Conservation (phyloP, 1,140 invertebrate genomes). For the Rhagoletis pomonella region DNA sequence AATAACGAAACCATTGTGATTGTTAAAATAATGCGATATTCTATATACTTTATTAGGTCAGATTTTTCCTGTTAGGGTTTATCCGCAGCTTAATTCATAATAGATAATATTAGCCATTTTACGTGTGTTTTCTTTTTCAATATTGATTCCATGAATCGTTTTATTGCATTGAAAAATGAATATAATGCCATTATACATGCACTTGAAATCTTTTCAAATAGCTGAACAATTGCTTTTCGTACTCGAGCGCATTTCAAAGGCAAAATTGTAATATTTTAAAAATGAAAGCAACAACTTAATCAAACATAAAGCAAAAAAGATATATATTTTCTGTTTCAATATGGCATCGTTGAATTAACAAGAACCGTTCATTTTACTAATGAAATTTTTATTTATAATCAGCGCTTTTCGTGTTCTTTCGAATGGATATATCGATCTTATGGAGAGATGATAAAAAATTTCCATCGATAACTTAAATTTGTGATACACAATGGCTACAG, state of each 20-base stretch:
- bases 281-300: background rate
- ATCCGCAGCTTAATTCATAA: no score
- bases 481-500: no score
- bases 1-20: no score
- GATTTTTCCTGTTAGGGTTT: no score
- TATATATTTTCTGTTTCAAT: background rate
- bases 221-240: conserved; percentile 44
- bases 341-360: background rate
- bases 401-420: background rate
- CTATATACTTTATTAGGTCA: no score
- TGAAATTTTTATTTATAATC: background rate
- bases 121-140: background rate
- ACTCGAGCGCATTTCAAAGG: conserved; percentile 26
- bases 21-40: no score
- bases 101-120: no score
- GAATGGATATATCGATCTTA: no score
- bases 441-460: no score
- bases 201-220: conserved; percentile 38
- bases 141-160: background rate
- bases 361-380: background rate
- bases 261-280: conserved; percentile 15
- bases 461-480: no score
- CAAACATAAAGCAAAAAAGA: conserved; percentile 8
- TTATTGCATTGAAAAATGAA: conserved; percentile 35
- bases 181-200: background rate